Evolutionary conservation across 2,888 invertebrate genomes (phyloP), one percentile per base, ranked within the genome.

Genomic region (Tipula vernalis): DNA sequence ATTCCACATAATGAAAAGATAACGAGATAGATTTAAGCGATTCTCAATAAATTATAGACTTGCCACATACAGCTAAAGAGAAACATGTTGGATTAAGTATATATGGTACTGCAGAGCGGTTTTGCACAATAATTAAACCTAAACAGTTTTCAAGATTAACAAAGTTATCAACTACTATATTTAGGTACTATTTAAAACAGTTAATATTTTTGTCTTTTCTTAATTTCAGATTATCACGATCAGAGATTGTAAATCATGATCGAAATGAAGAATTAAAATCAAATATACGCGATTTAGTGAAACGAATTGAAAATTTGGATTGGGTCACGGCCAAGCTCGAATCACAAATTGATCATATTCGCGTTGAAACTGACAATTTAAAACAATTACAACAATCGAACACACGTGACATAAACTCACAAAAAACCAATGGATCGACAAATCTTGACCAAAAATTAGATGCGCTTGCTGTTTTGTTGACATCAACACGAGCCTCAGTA

Each of bases 291-390:
- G 91, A 93, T 86, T 90, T 91, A 36, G 89, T 90, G 44, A 90
- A 91, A 36, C 90, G 91, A 47, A 87, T 92, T 57, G 91, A 92
- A 86, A 89, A 90, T 39, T 88, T 92, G 8, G 93, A 93, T 88
- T 91, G 91, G 88, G 90, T 92, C 86, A 91, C 90, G 83, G 90
- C 90, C 0, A 89, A 91, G 86, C 89, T 90, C 1, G 90, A 91
- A 2, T 89, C 89, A 15, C 89, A 90, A 8, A 87, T 93, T 86
- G 92, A 92, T 51, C 90, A 90, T 86, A 87, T 93, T 87, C 90
- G 91, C 90, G 90, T 90, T 88, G 92, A 92, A 88, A 89, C 90
- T 83, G 90, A 90, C 36, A 36, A 85, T 2, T 47, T 88, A 18
- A 89, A 89, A 15, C 88, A 88, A 36, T 86, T 41, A 15, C 36